Evolutionary conservation across 2,797 vertebrate species (phyloP).

Genomic region (Cirrhinus molitorella): DNA sequence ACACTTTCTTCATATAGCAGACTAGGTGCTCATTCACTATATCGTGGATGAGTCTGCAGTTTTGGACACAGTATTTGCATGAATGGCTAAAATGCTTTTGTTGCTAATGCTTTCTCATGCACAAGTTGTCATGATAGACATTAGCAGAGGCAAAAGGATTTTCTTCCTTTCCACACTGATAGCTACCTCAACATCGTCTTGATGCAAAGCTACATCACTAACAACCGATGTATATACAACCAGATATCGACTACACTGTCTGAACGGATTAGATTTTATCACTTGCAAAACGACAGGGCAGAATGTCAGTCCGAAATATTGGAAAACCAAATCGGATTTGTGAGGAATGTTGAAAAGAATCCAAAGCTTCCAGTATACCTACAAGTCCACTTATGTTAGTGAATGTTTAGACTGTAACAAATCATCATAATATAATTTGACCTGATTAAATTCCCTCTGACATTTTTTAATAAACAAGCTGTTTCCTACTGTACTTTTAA

Average conservation of each 20-base stretch:
- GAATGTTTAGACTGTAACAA: neutral
- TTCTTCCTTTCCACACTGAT: neutral
- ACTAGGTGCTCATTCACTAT: neutral
- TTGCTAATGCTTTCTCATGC: neutral
- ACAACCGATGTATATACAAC: neutral
- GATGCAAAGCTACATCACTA: neutral
- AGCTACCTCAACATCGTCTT: neutral
- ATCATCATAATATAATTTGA: neutral
- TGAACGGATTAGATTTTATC: neutral
- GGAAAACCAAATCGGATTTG: neutral
- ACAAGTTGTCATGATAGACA: neutral
- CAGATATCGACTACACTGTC: slow-evolving; percentile 2
- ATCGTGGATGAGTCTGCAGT: slow-evolving; percentile 7
- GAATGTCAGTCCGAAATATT: neutral
- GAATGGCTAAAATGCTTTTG: neutral
- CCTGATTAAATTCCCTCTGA: neutral
- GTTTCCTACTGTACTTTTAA: neutral
- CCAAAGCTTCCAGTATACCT: neutral
- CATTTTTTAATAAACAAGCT: neutral
- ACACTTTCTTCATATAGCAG: neutral
- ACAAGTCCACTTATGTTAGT: neutral
- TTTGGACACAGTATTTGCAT: neutral
- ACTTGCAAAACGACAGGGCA: neutral
- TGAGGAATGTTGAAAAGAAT: neutral
- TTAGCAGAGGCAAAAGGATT: neutral